Evolutionary conservation across 2,888 invertebrate genomes (phyloP).

Genomic region (Mycalesis mineus): DNA sequence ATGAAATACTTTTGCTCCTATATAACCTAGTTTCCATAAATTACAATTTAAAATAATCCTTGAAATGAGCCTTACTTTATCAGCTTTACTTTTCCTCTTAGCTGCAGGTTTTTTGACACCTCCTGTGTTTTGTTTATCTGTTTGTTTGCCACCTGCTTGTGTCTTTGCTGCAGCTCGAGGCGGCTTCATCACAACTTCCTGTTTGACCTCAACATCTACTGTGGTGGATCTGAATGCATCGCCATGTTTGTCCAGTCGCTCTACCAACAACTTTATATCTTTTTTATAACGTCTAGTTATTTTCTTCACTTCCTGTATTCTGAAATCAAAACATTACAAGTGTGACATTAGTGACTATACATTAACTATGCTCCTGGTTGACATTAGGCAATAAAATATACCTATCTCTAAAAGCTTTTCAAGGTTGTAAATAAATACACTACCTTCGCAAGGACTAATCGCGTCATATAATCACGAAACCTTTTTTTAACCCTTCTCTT

Average conservation of each 20-base stretch:
- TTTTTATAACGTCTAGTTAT: constrained; percentile 82
- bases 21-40: no score
- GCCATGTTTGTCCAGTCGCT: constrained; percentile 82
- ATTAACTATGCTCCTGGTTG: no score
- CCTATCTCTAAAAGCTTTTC: no score
- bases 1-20: no score
- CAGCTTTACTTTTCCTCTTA: constrained; percentile 80
- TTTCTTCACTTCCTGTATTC: constrained; percentile 85
- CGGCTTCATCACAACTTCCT: constrained; percentile 46
- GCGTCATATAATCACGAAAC: no score
- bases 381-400: no score
- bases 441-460: no score
- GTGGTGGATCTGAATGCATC: constrained; percentile 82
- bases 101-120: constrained; percentile 61
- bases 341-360: no score
- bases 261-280: constrained; percentile 83
- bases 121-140: constrained; percentile 53
- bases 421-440: no score
- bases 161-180: constrained; percentile 48
- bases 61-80: constrained; percentile 61
- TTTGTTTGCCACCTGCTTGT: constrained; percentile 46
- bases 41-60: no score
- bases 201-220: constrained; percentile 75
- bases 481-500: no score
- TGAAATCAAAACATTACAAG: constrained; percentile 47